phyloP scores from a whole-genome alignment of 1,140 invertebrate genomes.

The Aphelenchoides fujianensis region DNA sequence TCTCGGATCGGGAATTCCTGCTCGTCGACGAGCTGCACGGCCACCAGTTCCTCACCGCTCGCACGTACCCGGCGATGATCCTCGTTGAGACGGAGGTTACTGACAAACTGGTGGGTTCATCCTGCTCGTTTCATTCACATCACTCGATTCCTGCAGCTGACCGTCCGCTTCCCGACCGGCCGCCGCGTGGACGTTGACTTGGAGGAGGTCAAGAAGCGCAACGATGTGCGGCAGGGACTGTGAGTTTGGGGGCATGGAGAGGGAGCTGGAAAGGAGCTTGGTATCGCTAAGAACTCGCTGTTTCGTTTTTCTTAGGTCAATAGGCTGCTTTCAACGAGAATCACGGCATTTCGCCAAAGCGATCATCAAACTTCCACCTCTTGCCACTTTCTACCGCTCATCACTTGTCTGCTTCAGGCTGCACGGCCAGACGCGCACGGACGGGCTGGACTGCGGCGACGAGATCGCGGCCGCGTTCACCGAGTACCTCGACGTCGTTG shows the following conservation, averaged over 20 bases:
- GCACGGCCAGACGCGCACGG: slow-evolving; percentile 23
- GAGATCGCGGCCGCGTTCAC: slow-evolving; percentile 41
- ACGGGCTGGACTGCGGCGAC: slow-evolving; percentile 50
- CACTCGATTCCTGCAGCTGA: too few species aligned
- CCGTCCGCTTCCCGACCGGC: slow-evolving; percentile 11
- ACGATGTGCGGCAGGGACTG: slow-evolving; percentile 24
- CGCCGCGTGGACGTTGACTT: slow-evolving; percentile 9
- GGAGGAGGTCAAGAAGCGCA: slow-evolving; percentile 9
- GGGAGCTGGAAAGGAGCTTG: too few species aligned
- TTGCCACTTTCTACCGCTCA: too few species aligned
- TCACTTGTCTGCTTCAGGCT: slow-evolving; percentile 25
- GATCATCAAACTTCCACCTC: too few species aligned
- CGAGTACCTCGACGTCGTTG: slow-evolving; percentile 33
- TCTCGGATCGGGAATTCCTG: slow-evolving; percentile 22
- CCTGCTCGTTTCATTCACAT: too few species aligned
- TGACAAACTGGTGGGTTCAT: slow-evolving; percentile 20
- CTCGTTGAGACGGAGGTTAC: slow-evolving; percentile 16
- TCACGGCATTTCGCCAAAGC: too few species aligned
- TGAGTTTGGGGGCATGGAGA: slow-evolving; percentile 6
- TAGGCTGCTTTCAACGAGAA: too few species aligned
- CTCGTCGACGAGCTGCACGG: slow-evolving; percentile 20
- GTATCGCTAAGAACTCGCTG: too few species aligned
- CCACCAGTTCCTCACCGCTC: slow-evolving; percentile 21
- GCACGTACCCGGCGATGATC: slow-evolving; percentile 22
- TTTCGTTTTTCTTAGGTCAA: too few species aligned